Conservation (phyloP, 2,888 invertebrate genomes). For the Eumerus sabulonum region DNA sequence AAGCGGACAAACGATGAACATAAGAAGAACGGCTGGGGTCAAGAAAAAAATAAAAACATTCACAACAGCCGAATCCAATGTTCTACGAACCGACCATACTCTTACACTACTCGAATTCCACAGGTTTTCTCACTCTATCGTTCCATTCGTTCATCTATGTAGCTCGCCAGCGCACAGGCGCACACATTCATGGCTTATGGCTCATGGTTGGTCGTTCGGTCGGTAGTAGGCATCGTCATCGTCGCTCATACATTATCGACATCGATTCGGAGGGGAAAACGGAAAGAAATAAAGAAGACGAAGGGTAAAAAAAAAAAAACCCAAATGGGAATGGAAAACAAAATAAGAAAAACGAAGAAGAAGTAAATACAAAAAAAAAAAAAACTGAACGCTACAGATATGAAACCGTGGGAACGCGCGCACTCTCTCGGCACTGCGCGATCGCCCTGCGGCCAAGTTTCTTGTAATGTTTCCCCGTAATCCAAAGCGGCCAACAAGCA, state of each 20-base stretch:
- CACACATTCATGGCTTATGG: conserved; percentile 17
- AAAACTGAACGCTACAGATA: conserved; percentile 65
- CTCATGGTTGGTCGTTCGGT: too few relatives aligned
- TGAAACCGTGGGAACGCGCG: conserved; percentile 69
- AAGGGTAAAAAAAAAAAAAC: conserved; percentile 3
- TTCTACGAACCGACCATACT: conserved; percentile 56
- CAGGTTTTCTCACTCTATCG: conserved; percentile 56
- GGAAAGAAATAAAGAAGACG: conserved; percentile 24
- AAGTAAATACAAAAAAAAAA: conserved; percentile 62
- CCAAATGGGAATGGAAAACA: conserved; percentile 18
- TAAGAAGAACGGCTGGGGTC: conserved; percentile 28
- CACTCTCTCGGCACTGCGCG: conserved; percentile 67
- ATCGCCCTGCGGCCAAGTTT: conserved; percentile 66
- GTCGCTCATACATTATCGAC: conserved; percentile 60
- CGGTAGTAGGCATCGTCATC: background rate
- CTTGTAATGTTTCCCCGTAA: conserved; percentile 67
- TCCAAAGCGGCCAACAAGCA: conserved; percentile 36
- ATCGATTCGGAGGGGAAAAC: conserved; percentile 59
- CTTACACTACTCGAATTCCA: conserved; percentile 47
- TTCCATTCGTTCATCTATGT: conserved; percentile 13
- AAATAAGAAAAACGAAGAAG: conserved; percentile 43
- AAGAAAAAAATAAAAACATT: conserved; percentile 35
- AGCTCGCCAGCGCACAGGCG: conserved; percentile 45
- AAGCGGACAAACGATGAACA: conserved; percentile 45
- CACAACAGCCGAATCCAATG: conserved; percentile 45